A percentile compares a stretch with the other conserved stretches of the same genome.
Conservation (phyloP, 2,797 vertebrate species). For the Oceanodroma leucorhoa region DNA sequence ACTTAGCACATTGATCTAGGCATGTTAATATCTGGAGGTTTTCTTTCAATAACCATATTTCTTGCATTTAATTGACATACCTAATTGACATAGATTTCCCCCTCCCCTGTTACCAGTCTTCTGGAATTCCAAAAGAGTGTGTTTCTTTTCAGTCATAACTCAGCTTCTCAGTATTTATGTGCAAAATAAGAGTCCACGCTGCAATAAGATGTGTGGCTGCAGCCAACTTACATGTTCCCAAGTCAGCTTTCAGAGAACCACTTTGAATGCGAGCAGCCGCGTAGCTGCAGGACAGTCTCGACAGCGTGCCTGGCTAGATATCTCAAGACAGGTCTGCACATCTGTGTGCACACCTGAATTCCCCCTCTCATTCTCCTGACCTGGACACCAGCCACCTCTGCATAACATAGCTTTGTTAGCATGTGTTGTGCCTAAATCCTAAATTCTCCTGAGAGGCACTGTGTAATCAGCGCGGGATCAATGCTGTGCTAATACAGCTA, state of each 20-base stretch:
- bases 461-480: neutral
- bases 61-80: neutral
- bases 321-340: neutral
- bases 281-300: rapidly evolving
- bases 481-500: neutral
- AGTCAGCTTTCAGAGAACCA: neutral
- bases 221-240: neutral
- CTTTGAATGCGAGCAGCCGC: rapidly evolving
- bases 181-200: rapidly evolving
- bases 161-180: neutral
- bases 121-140: neutral
- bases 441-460: neutral
- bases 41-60: neutral
- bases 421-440: neutral
- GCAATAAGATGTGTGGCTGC: neutral
- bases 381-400: neutral
- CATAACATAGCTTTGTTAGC: neutral
- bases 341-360: neutral
- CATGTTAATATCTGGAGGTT: neutral
- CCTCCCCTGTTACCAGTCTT: neutral
- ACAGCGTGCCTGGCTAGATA: rapidly evolving
- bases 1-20: neutral
- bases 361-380: neutral
- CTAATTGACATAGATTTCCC: neutral
- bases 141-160: neutral